These are phyloP conservation scores for Gryllus bimaculatus DNA, from an alignment of 1,140 invertebrate genomes.

Conservation along the genomic window DNA sequence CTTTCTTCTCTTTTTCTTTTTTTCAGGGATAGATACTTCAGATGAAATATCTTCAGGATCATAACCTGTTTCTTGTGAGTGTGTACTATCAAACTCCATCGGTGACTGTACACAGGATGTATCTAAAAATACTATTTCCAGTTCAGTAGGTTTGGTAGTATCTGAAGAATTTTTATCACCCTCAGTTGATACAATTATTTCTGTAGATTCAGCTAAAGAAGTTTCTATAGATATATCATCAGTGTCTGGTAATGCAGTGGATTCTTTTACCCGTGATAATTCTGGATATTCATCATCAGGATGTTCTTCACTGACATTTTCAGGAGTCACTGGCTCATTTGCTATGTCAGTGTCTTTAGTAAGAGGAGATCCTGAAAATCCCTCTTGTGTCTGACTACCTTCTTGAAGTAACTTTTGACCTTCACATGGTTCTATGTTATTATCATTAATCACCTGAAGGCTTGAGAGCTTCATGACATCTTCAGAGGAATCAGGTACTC, in stretches of 20 bases:
- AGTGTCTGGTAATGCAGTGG: background rate
- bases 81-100: slow-evolving; percentile 9
- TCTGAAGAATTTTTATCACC: slow-evolving; percentile 34
- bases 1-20: slow-evolving; percentile 35
- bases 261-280: background rate
- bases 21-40: slow-evolving; percentile 39
- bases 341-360: no score
- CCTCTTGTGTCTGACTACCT: no score
- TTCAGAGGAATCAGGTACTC: no score
- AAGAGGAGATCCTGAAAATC: no score
- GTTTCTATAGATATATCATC: slow-evolving; percentile 36
- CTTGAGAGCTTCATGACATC: no score
- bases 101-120: background rate
- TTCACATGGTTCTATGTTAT: no score
- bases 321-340: background rate
- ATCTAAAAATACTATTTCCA: slow-evolving; percentile 18
- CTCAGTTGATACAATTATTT: slow-evolving; percentile 43
- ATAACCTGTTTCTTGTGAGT: slow-evolving; percentile 39
- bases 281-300: background rate
- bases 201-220: slow-evolving; percentile 49
- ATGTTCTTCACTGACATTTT: background rate
- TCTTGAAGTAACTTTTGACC: no score
- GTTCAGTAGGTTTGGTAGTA: slow-evolving; percentile 39
- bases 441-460: no score
- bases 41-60: slow-evolving; percentile 47